Evolutionary conservation across 1,140 invertebrate genomes (phyloP).

Genomic region (Andricus grossulariae): DNA sequence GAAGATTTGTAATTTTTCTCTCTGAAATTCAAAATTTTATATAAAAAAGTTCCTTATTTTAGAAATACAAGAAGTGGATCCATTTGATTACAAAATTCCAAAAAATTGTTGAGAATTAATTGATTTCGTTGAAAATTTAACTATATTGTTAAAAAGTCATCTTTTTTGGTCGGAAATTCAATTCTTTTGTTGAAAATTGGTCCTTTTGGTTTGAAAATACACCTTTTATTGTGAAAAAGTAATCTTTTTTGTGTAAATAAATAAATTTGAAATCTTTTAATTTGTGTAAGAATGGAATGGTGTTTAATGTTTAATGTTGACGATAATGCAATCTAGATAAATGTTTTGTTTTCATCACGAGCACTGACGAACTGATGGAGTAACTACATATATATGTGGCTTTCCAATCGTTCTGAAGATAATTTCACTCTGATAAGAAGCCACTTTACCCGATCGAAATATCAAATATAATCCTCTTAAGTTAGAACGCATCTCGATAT

Average conservation of each 20-base stretch:
- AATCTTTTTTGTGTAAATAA: too few relatives aligned
- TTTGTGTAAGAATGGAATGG: background rate
- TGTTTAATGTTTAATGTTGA: slow-evolving; percentile 1
- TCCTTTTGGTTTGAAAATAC: too few relatives aligned
- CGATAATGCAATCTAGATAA: slow-evolving; percentile 9
- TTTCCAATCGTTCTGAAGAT: slow-evolving; percentile 61
- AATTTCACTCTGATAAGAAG: slow-evolving; percentile 72
- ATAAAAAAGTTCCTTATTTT: too few relatives aligned
- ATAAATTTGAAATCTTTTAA: background rate
- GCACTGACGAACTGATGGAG: slow-evolving; percentile 14
- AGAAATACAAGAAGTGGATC: too few relatives aligned
- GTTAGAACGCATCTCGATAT: slow-evolving; percentile 62
- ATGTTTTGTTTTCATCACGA: slow-evolving; percentile 23
- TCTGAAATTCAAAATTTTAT: too few relatives aligned
- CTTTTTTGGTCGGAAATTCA: too few relatives aligned
- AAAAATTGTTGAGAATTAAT: background rate
- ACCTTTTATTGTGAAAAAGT: background rate
- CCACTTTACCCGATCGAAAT: slow-evolving; percentile 73
- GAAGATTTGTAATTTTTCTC: too few relatives aligned
- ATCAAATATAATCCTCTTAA: slow-evolving; percentile 76
- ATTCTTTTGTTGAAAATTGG: too few relatives aligned
- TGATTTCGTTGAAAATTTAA: too few relatives aligned
- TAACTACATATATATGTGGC: slow-evolving; percentile 50
- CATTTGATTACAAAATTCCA: too few relatives aligned
- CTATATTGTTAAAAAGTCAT: too few relatives aligned